A percentile compares a stretch with the other conserved stretches of the same genome.
Conservation (phyloP, 1,140 invertebrate genomes). For the Reticulitermes speratus region DNA sequence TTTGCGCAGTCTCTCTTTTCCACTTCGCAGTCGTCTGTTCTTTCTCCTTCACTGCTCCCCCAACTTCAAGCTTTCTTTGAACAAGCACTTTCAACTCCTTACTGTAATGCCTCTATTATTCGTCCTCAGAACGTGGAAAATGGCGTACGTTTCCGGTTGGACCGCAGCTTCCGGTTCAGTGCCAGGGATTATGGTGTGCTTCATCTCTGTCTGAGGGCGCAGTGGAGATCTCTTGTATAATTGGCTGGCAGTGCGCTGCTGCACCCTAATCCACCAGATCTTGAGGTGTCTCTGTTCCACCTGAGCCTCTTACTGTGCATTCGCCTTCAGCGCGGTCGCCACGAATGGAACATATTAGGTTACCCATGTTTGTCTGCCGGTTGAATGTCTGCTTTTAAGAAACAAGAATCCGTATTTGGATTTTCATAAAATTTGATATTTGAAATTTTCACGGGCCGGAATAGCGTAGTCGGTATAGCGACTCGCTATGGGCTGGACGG, state of each 20-base stretch:
- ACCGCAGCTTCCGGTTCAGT: not conserved
- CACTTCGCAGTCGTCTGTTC: not conserved
- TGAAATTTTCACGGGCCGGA: too few relatives aligned
- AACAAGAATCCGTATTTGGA: too few relatives aligned
- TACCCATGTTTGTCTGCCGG: too few relatives aligned
- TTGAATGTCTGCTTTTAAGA: too few relatives aligned
- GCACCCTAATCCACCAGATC: not conserved
- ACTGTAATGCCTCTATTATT: not conserved
- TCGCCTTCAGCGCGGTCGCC: too few relatives aligned
- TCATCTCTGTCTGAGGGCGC: not conserved
- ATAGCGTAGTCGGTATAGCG: too few relatives aligned
- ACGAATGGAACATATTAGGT: too few relatives aligned
- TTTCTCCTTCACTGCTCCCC: not conserved
- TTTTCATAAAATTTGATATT: too few relatives aligned
- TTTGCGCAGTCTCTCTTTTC: not conserved
- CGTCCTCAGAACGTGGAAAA: slow-evolving; percentile 21
- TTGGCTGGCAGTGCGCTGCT: not conserved
- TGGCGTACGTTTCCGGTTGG: slow-evolving; percentile 23
- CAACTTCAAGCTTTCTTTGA: not conserved
- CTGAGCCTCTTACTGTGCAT: not conserved
- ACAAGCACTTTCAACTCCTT: not conserved
- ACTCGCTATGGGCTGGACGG: too few relatives aligned
- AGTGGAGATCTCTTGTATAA: not conserved
- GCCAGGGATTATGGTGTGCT: not conserved
- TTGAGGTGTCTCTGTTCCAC: not conserved